These are phyloP conservation scores for Campylorhamphus procurvoides DNA, from an alignment of 2,113 vertebrate genomes.

Conservation along the genomic window DNA sequence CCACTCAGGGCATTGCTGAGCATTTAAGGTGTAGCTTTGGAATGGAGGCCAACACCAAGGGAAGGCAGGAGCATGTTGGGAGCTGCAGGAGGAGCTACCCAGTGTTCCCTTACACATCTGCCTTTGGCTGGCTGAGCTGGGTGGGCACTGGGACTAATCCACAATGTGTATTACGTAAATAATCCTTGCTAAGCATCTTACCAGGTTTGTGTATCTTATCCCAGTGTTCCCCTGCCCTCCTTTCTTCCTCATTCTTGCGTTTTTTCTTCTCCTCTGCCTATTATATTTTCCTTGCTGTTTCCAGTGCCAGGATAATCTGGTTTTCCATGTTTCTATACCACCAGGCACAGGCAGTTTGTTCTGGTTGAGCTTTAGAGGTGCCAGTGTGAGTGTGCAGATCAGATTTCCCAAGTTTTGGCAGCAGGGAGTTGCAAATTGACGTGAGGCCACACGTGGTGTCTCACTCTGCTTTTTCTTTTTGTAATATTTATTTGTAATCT, in stretches of 20 bases:
- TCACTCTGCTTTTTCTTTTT: neutral
- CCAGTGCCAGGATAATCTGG: neutral
- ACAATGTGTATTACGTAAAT: neutral
- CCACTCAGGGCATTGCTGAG: neutral
- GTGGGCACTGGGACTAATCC: neutral
- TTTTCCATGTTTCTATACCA: neutral
- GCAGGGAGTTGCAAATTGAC: neutral
- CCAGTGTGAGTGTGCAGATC: neutral
- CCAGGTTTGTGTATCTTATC: neutral
- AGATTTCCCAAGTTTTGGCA: neutral
- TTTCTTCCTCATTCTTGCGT: neutral
- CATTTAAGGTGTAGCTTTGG: neutral
- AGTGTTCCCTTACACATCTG: neutral
- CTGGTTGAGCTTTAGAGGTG: neutral
- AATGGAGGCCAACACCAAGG: neutral
- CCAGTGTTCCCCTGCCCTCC: neutral
- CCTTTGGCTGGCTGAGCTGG: neutral
- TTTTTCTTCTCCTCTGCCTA: neutral
- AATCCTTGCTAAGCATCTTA: slow-evolving; percentile 35
- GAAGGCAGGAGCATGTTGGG: neutral
- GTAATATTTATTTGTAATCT: neutral
- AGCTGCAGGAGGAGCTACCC: neutral
- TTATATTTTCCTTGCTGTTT: neutral
- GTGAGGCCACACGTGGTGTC: neutral
- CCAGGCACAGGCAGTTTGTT: neutral